Evolutionary conservation across 2,888 invertebrate species (phyloP), one percentile per base, ranked within the genome.

Genomic region (Drosophila anceps): DNA sequence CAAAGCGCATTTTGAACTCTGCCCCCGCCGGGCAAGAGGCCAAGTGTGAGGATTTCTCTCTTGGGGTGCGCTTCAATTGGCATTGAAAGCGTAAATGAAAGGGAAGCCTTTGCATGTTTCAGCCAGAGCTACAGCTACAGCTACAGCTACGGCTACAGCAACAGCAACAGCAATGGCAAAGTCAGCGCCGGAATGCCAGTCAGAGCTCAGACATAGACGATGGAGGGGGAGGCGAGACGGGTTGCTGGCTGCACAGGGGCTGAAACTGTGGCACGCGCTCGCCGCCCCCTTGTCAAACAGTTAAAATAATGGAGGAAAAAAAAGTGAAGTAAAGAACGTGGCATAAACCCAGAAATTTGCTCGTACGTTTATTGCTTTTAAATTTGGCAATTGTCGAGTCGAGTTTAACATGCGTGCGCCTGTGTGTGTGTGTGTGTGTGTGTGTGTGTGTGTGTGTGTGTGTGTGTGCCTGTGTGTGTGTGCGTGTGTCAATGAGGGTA

Each of bases 361-460:
- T 84, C 79, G 87, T 76, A 78, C 88, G 86, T 88, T 88, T 88
- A 88, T 88, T 88, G 88, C 89, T 89, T 88, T 88, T 89, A 89
- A 88, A 88, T 88, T 88, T 89, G 88, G 82, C 85, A 88, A 88
- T 89, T 88, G 89, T 87, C 85, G 85, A 80, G 53, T 62, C 65
- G 48, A 59, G 70, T 70, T 55, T 64, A 54, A 57, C 70, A 54
- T 41, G 65, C 24, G 51, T 31, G 12, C n/a, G n/a, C n/a, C n/a
- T 20, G 35, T 51, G 59, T 70, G 69, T 68, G 60, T 57, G 48
- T 20, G n/a, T 27, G 33, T 54, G 58, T 69, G 69, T 69, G 60
- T 55, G 51, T 27, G n/a, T 27, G 37, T 54, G 58, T 69, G 69
- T 69, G 62, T 70, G 72, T 54, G 67, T 68, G 70, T 66, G 46